These are phyloP conservation scores for Pilophorus perplexus DNA, from an alignment of 2,888 invertebrate species.

Conservation along the genomic window DNA sequence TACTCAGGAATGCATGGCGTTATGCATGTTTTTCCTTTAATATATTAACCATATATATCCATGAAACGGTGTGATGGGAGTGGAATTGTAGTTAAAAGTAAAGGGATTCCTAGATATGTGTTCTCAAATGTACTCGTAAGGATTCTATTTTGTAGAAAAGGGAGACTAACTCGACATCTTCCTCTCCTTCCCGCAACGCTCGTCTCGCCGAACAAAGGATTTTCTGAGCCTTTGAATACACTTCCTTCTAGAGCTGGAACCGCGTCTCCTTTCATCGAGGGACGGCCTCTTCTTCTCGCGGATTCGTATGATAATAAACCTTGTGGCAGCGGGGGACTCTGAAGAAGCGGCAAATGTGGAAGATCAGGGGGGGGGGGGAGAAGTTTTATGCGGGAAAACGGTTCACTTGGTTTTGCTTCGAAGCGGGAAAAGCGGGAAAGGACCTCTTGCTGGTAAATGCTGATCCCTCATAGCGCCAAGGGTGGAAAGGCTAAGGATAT, in stretches of 20 bases:
- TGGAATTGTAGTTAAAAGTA: too few relatives aligned
- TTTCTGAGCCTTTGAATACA: constrained; percentile 28
- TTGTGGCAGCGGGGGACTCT: not conserved
- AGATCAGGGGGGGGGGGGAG: not conserved
- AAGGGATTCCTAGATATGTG: too few relatives aligned
- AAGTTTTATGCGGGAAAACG: not conserved
- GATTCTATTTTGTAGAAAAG: too few relatives aligned
- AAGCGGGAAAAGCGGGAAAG: not conserved
- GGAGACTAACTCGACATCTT: too few relatives aligned
- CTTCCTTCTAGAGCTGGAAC: constrained; percentile 1
- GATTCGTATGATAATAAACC: constrained; percentile 30
- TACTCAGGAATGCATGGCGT: too few relatives aligned
- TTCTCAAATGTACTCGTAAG: too few relatives aligned
- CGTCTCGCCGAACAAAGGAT: too few relatives aligned
- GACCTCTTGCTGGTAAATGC: constrained; percentile 29
- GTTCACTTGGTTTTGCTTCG: not conserved
- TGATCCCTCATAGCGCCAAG: constrained; percentile 27
- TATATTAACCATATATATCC: too few relatives aligned
- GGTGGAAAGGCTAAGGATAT: constrained; percentile 12
- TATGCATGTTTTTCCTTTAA: too few relatives aligned
- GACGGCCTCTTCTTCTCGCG: constrained; percentile 3
- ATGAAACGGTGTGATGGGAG: too few relatives aligned
- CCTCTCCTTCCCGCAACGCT: too few relatives aligned
- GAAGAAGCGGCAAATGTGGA: too few relatives aligned
- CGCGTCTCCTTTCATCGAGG: constrained; percentile 8